A percentile compares a stretch with the other conserved stretches of the same genome.
phyloP scores from a whole-genome alignment of 1,140 invertebrate species.

The Ladona fulva region DNA sequence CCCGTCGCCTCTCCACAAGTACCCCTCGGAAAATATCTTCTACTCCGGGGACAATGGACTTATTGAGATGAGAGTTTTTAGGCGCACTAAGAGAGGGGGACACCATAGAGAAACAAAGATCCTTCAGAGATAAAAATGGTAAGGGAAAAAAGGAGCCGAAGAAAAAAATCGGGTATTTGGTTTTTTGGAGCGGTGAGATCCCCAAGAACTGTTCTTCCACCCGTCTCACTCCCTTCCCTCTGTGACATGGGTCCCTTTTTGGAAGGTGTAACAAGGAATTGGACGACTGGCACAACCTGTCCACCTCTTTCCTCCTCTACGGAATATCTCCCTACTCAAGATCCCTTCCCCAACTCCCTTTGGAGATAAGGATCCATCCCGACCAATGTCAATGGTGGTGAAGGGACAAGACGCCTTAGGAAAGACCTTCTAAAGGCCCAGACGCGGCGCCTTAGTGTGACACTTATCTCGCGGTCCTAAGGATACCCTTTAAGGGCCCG shows the following conservation, averaged over 20 bases:
- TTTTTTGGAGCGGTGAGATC: not conserved
- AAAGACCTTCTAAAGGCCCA: not conserved
- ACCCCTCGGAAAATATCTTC: too few relatives aligned
- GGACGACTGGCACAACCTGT: not conserved
- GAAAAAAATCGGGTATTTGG: not conserved
- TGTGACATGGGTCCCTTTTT: not conserved
- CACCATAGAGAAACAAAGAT: not conserved
- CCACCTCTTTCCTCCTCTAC: not conserved
- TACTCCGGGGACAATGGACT: not conserved
- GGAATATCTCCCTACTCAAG: not conserved
- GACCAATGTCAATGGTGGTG: not conserved
- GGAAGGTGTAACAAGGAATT: conserved; percentile 1
- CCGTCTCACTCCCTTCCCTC: not conserved
- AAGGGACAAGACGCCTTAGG: not conserved
- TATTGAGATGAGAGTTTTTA: not conserved
- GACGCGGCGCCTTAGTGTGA: not conserved
- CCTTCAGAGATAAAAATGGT: not conserved
- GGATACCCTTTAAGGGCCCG: not conserved
- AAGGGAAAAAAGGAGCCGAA: not conserved
- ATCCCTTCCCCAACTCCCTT: not conserved
- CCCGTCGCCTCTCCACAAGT: too few relatives aligned
- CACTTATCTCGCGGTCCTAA: not conserved
- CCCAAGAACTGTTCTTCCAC: not conserved
- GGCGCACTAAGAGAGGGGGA: too few relatives aligned
- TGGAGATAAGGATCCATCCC: not conserved